A percentile compares a stretch with the other conserved stretches of the same genome.
phyloP scores from a whole-genome alignment of 2,113 vertebrate genomes.

The Stercorarius parasiticus region DNA sequence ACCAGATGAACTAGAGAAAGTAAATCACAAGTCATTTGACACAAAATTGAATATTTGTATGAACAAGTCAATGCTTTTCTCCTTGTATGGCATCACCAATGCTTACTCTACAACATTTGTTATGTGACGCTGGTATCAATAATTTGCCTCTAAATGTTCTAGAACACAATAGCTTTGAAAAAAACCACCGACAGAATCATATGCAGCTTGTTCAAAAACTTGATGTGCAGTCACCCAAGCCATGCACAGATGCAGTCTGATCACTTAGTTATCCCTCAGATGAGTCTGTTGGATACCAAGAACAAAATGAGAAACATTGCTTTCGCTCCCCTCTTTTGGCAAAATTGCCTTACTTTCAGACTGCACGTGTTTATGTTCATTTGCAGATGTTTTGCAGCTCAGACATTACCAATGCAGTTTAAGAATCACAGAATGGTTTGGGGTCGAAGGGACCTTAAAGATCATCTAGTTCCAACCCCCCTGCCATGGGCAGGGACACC shows the following conservation, averaged over 20 bases:
- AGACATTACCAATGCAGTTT: not conserved
- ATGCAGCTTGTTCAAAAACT: not conserved
- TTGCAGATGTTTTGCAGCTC: not conserved
- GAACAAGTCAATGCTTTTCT: not conserved
- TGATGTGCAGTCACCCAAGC: not conserved
- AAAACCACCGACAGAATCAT: not conserved
- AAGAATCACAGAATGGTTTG: not conserved
- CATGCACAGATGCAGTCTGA: not conserved
- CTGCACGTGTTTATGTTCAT: accelerated
- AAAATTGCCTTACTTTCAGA: not conserved
- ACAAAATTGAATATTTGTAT: not conserved
- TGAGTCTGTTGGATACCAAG: not conserved
- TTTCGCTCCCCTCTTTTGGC: not conserved
- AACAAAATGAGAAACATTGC: not conserved
- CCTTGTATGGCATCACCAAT: not conserved
- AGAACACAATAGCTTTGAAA: not conserved
- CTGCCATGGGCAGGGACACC: no score
- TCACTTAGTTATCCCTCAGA: not conserved
- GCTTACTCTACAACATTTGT: not conserved
- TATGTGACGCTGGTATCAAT: not conserved
- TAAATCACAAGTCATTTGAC: not conserved
- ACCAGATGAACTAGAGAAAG: not conserved
- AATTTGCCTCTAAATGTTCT: not conserved
- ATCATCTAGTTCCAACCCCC: no score
- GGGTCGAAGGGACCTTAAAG: no score